A percentile compares a stretch with the other conserved stretches of the same genome.
Conservation (phyloP, 2,888 invertebrate species). For the Glaucopsyche alexis region DNA sequence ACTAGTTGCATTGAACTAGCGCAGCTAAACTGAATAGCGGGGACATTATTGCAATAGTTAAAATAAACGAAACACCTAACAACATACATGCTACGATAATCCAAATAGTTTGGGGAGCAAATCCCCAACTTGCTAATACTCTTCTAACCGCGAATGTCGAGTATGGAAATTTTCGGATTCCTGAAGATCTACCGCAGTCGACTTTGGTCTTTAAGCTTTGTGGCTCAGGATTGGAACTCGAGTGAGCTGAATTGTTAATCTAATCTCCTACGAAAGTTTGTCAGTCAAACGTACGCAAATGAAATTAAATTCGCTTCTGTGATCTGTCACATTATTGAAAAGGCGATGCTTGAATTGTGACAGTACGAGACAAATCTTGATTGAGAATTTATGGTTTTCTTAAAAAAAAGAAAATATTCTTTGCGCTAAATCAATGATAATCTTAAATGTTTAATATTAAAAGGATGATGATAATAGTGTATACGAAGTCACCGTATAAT, state of each 20-base stretch:
- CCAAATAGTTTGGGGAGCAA: conserved; percentile 49
- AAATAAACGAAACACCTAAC: not conserved
- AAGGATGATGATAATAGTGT: too few species aligned
- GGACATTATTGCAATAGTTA: not conserved
- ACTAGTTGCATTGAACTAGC: too few species aligned
- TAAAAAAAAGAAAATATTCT: too few species aligned
- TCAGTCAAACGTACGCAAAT: conserved; percentile 7
- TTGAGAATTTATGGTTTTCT: too few species aligned
- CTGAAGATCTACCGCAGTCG: conserved; percentile 36
- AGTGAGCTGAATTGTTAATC: not conserved
- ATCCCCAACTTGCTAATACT: conserved; percentile 71
- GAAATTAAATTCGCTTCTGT: not conserved
- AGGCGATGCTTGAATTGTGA: not conserved
- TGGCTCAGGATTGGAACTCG: conserved; percentile 39
- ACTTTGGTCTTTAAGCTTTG: conserved; percentile 48
- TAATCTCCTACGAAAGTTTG: not conserved
- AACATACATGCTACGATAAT: conserved; percentile 54
- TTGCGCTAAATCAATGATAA: too few species aligned
- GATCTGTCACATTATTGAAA: not conserved
- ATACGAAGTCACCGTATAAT: too few species aligned
- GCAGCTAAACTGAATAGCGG: not conserved
- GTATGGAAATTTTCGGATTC: conserved; percentile 16
- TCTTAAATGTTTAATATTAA: too few species aligned
- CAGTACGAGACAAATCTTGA: not conserved
- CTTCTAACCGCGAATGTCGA: conserved; percentile 62